Base-by-base conservation (phyloP, 1,140 invertebrate species). In the Medauroidea extradentata region DNA sequence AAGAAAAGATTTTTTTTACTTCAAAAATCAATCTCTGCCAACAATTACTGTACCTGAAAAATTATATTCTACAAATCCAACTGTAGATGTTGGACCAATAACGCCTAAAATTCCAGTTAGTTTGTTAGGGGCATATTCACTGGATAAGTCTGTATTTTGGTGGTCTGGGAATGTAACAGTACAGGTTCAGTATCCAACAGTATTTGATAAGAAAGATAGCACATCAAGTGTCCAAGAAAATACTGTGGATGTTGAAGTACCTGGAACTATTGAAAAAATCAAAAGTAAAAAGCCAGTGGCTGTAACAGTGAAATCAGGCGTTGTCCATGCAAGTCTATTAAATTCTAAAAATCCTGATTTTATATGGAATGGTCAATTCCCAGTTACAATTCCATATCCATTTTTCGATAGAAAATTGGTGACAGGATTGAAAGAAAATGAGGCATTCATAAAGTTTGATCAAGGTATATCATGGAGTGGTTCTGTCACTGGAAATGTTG, bases 71-170 rank as follows among this genome's bases (percentile, higher is more conserved):
- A n/a, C 13, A 46, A 41, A 14, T 11, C 39, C 41, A 21, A 24
- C 16, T 24, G 39, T 41, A 9, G 3, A 41, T 8, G n/a, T 14
- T 16, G n/a, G 16, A 41, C 18, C 39, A 27, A 0, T 16, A 11
- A n/a, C 21, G 14, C 14, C 13, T 14, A 42, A 19, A 21, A 21
- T 25, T 1, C 41, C 53, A 2, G 18, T 46, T 2, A 42, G 25
- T 27, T 43, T 55, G 14, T 18, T 44, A 43, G 53, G 53, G 39
- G 23, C 41, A n/a, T 55, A 55, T 44, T 55, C 53, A 8, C 13
- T n/a, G 11, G 23, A 55, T 25, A 38, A 24, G n/a, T 44, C 5
- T 3, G 13, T 41, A n/a, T 55, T 55, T 18, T 55, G 53, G 53
- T 55, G 53, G 53, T 19, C 29, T 24, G 53, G 53, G 21, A 14